These are phyloP conservation scores for Glomeris maerens DNA, from an alignment of 1,140 invertebrate species.

Conservation along the genomic window DNA sequence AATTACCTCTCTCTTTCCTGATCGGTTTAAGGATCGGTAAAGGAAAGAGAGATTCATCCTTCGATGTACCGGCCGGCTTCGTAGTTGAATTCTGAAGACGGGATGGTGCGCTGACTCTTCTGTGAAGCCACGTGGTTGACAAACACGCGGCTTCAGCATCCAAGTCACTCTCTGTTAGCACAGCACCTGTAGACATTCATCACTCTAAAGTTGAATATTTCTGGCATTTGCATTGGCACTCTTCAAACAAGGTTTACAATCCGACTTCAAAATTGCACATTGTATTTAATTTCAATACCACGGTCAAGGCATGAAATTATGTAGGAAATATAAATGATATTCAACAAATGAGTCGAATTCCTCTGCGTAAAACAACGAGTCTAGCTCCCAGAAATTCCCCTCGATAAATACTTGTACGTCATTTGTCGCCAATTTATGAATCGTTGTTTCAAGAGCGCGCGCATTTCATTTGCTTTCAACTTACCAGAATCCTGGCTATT, in stretches of 20 bases:
- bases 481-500: constrained; percentile 12
- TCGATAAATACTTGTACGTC: neutral
- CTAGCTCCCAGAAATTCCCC: too few species aligned
- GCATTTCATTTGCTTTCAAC: neutral
- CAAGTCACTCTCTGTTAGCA: constrained; percentile 9
- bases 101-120: constrained; percentile 1
- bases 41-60: neutral
- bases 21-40: neutral
- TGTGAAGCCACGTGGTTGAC: neutral
- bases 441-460: neutral
- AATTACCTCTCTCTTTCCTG: too few species aligned
- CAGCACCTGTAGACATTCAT: neutral
- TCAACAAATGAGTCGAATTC: neutral
- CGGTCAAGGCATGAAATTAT: neutral
- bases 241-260: neutral
- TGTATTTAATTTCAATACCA: neutral
- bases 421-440: neutral
- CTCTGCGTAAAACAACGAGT: neutral
- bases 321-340: neutral
- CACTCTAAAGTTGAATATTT: too few species aligned
- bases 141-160: neutral
- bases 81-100: constrained; percentile 13
- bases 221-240: neutral
- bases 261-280: neutral
- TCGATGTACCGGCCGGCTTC: neutral